Base-by-base conservation (phyloP, 2,113 vertebrate genomes). In the Ailuropoda melanoleuca region DNA sequence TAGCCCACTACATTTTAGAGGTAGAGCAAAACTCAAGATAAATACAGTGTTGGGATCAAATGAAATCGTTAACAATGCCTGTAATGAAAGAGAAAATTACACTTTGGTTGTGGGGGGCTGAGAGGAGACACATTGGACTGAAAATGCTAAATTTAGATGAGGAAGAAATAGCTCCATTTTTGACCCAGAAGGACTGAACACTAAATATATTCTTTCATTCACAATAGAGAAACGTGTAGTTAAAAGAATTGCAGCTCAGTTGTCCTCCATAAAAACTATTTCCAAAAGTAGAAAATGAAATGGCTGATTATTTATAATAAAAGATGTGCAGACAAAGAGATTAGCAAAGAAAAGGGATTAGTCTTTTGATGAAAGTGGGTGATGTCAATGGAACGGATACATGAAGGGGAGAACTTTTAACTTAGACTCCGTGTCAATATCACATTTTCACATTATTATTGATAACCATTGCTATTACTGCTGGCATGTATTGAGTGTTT, bases 91-190 rank as follows among this genome's bases (percentile, higher is more conserved):
- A 93, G 29, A 95, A 97, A 98, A 95, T 97, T 95, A 88, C 14
- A 83, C 77, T 98, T 93, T 77, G 50, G 29, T n/a, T 34, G 7
- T 80, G 4, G 84, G 26, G 37, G 13, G 8, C 21, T 96, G 56
- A 95, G 34, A 70, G 31, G 34, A 93, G 60, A 89, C 80, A 86
- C 9, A 82, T 0, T 17, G 66, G 26, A 94, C 29, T 78, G 90
- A 97, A 90, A 96, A 97, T n/a, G 64, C 95, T 98, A 96, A 96
- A 95, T 97, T 93, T 98, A 97, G 88, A 89, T 81, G 53, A 91
- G 60, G 96, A 97, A 68, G n/a, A 97, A 95, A 95, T 92, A 96
- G 87, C 62, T 81, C 93, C 82, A 94, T 96, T 29, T 6, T 78
- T 98, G 96, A 95, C 90, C 97, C 84, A 97, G 60, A 95, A 95